Evolutionary conservation across 2,113 vertebrate species (phyloP).

Genomic region (Ptilonorhynchus violaceus): DNA sequence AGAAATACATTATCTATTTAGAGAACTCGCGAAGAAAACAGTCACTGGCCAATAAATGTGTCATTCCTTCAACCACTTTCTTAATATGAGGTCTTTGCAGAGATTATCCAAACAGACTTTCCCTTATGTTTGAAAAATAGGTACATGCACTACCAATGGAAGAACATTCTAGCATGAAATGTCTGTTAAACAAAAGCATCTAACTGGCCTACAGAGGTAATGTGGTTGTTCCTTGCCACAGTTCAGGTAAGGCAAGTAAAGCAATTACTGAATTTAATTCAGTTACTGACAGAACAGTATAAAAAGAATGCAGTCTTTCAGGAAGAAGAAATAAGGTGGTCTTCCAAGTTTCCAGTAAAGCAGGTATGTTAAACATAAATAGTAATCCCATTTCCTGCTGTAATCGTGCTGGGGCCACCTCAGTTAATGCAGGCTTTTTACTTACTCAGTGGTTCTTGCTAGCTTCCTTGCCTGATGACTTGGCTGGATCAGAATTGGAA

Average conservation of each 20-base stretch:
- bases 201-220: background rate
- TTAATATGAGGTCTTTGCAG: background rate
- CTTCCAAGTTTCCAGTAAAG: background rate
- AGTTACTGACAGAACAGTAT: background rate
- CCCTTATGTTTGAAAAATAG: background rate
- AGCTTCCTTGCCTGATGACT: background rate
- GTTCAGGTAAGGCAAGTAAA: background rate
- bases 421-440: background rate
- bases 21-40: background rate
- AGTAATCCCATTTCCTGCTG: background rate
- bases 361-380: background rate
- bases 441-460: background rate
- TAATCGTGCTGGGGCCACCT: rapidly evolving
- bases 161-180: background rate
- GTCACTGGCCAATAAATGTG: background rate
- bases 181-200: background rate
- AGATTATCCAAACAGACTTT: background rate
- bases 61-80: background rate
- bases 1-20: background rate
- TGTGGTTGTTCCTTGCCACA: background rate
- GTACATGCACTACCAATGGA: background rate
- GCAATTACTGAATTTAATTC: background rate
- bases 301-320: background rate
- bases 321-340: background rate
- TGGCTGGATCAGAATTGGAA: background rate